A percentile compares a stretch with the other conserved stretches of the same genome.
phyloP scores from a whole-genome alignment of 2,113 vertebrate species.

The Sciurus niger region DNA sequence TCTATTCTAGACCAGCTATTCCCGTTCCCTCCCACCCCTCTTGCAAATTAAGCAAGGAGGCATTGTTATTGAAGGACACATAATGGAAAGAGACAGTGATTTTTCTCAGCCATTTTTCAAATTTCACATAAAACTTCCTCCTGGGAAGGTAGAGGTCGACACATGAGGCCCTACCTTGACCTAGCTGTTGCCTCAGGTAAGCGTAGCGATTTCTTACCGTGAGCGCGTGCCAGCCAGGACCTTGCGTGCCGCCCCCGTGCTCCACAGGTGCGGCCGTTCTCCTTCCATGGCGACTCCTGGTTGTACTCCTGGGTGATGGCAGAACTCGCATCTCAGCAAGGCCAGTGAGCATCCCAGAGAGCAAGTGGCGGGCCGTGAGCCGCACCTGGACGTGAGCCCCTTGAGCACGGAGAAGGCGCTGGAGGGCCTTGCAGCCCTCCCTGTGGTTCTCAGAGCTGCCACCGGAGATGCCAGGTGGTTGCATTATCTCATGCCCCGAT shows the following conservation, averaged over 20 bases:
- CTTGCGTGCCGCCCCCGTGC: not conserved
- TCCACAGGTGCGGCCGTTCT: not conserved
- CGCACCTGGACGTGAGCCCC: not conserved
- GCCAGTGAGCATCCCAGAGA: not conserved
- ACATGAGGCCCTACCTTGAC: not conserved
- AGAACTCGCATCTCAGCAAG: not conserved
- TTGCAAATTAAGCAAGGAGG: not conserved
- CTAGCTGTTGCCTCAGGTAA: not conserved
- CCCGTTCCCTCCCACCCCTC: not conserved
- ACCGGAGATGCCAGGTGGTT: not conserved
- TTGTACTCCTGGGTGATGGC: not conserved
- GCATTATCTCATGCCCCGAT: too few relatives aligned
- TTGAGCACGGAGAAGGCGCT: fast-evolving
- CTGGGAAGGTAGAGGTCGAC: not conserved
- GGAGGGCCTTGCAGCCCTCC: not conserved
- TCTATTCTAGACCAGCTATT: not conserved
- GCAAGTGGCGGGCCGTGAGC: too few relatives aligned
- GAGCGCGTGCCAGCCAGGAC: not conserved
- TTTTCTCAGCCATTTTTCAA: not conserved
- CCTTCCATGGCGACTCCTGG: not conserved
- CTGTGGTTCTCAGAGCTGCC: not conserved
- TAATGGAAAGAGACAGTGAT: not conserved
- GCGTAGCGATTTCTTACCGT: not conserved
- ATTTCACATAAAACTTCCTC: not conserved
- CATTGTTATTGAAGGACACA: not conserved